Base-by-base conservation (phyloP, 64 coral and sea anemone genomes). In the Actinia tenebrosa region DNA sequence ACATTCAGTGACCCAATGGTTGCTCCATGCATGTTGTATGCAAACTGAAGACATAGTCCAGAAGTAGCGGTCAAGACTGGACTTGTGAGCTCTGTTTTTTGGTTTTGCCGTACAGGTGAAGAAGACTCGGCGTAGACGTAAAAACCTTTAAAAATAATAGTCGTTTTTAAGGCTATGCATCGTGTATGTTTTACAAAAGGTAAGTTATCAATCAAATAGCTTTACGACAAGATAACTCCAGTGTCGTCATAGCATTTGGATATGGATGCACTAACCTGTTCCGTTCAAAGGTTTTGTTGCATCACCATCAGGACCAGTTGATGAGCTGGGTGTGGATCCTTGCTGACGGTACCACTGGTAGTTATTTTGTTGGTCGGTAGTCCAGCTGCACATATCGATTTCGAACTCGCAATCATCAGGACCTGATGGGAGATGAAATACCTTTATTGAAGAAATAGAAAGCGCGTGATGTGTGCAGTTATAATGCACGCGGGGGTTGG, bases 11-110 rank as follows among this genome's bases (percentile, higher is more conserved):
- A 37, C 22, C 86, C 89, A 83, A 83, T 88, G 59, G 53, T 64
- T 23, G 78, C 60, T 11, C 89, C 89, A 43, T 91, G 88, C 92
- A 94, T 94, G 64, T 88, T 84, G 52, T 94, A 94, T 85, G 84
- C 84, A 83, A 94, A 94, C 7, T 88, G 86, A 16, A 94, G 45
- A 72, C 92, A 94, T 44, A 59, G 89, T 18, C 56, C 89, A 64
- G 56, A 44, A 19, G 86, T 69, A 17, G 93, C 42, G 20, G 82
- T 23, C 50, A 94, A 88, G 19, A 62, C 26, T 64, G 22, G 52
- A n/a, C 93, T 88, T 72, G 84, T 80, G 63, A 94, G 63, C 68
- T 58, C 84, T 26, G 93, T 88, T 66, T 87, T 84, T 53, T 88
- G 71, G 11, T 85, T 89, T 60, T 81, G 68, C 22, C 91, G 89